These are phyloP conservation scores for Cepphus grylle DNA, from an alignment of 2,113 vertebrate genomes.

Conservation along the genomic window DNA sequence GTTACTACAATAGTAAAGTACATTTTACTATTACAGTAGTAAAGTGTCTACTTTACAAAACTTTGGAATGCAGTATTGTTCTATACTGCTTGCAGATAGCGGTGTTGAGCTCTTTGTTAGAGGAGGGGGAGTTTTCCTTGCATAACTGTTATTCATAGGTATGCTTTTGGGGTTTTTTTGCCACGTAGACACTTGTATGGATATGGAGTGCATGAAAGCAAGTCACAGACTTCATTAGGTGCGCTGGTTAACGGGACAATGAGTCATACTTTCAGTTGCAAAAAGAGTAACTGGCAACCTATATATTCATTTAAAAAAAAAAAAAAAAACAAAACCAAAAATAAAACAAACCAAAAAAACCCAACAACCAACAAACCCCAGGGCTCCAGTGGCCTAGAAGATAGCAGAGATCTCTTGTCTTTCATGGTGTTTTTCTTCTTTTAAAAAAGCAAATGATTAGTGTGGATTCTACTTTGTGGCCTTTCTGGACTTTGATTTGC, in stretches of 20 bases:
- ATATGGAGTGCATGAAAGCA: not conserved
- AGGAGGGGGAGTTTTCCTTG: not conserved
- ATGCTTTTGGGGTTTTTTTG: not conserved
- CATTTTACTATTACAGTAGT: too few relatives aligned
- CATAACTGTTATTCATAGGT: not conserved
- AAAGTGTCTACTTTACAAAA: not conserved
- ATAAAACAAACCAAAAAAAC: not conserved
- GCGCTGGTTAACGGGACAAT: not conserved
- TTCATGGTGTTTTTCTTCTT: not conserved
- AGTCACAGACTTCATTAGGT: not conserved
- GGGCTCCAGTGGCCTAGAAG: not conserved
- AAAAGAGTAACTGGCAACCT: not conserved
- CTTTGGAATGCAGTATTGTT: not conserved
- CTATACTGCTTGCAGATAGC: not conserved
- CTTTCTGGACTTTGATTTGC: not conserved
- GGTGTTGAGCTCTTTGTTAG: not conserved
- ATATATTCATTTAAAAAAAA: not conserved
- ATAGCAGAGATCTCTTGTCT: not conserved
- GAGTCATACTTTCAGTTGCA: not conserved
- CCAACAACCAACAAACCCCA: not conserved
- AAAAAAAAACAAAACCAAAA: not conserved
- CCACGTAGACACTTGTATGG: not conserved
- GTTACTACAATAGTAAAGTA: too few relatives aligned
- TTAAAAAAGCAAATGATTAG: too few relatives aligned
- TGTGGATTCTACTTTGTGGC: not conserved